Evolutionary conservation across 2,888 invertebrate species (phyloP), one percentile per base, ranked within the genome.

Genomic region (Coenonympha glycerion): DNA sequence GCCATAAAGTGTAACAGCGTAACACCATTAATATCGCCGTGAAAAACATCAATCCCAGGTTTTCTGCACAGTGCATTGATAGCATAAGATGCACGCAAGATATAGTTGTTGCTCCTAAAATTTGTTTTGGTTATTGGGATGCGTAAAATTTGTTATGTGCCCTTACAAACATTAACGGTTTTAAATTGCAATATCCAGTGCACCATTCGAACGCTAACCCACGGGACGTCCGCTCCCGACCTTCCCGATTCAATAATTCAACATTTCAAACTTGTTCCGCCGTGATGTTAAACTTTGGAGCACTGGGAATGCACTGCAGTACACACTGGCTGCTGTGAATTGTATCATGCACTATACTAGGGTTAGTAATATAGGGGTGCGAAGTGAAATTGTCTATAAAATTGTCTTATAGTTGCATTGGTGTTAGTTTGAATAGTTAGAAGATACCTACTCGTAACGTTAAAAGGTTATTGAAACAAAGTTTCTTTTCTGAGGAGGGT

Each of bases 251-350:
- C 58, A 58, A 60, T 60, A 53, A 57, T 53, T 58, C 56, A 58
- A 57, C 60, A 65, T 62, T 61, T 59, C 56, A 49, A 58, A 44
- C 49, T 63, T 68, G 58, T 68, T 68, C 61, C 59, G 58, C 62
- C 55, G 44, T 34, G 45, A 34, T 54, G 45, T 33, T 41, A 37
- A 56, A 58, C 51, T 59, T 56, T 16, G 47, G 49, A 49, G 52
- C 47, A 30, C 53, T 57, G 58, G 55, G 53, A 54, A 39, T 55
- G 51, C 57, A 51, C 46, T 48, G 44, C 47, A 45, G 53, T n/a
- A n/a, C n/a, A n/a, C n/a, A n/a, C n/a, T n/a, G n/a, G 55, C 49
- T 45, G 33, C 31, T 19, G 6, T 9, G 34, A 45, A 34, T 34
- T 45, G 11, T 45, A 45, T 15, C 31, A 31, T 42, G 18, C 21